Evolutionary conservation across 2,888 invertebrate genomes (phyloP), one percentile per base, ranked within the genome.

Genomic region (Abscondita cerata): DNA sequence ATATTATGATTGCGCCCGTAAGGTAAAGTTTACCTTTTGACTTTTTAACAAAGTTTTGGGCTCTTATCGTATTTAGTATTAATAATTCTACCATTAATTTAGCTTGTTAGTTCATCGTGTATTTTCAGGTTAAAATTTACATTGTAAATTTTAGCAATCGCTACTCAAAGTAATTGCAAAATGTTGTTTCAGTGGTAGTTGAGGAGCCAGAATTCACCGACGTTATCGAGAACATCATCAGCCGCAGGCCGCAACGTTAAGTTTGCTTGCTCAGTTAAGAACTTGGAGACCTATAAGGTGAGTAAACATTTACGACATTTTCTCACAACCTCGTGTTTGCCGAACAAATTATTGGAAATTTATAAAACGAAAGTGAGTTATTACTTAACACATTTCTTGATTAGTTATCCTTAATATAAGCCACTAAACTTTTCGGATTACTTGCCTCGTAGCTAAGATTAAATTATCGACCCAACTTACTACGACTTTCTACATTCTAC

Each of bases 181-280:
- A 57, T 62, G 52, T 62, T 62, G 57, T 64, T 64, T 46, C 56
- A 60, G 64, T 64, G 41, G 59, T 57, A 40, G 60, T 64, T 68
- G 90, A 91, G 75, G 95, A 95, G 82, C 95, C 95, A 1, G 93
- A 94, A 81, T 95, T 95, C 81, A 89, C 92, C 62, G 94, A 94
- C 80, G 88, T 91, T 74, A 95, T 95, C 75, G 91, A 93, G 79
- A 95, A 95, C 82, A 90, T 93, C 73, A 95, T 95, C 54, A 68
- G 91, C 95, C 64, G 93, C 94, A 64, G 95, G 95, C 68, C 87
- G 95, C 71, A 93, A 89, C 80, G 92, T 95, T 73, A 92, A 91
- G 76, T 87, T 95, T 73, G 91, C 93, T 56, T 95, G 95, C 82
- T 92, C 93, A 34, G 95, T 95, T 72, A 94, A 93, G 81, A 93